Conservation (phyloP, 2,888 invertebrate species). For the Platypus cylindrus region DNA sequence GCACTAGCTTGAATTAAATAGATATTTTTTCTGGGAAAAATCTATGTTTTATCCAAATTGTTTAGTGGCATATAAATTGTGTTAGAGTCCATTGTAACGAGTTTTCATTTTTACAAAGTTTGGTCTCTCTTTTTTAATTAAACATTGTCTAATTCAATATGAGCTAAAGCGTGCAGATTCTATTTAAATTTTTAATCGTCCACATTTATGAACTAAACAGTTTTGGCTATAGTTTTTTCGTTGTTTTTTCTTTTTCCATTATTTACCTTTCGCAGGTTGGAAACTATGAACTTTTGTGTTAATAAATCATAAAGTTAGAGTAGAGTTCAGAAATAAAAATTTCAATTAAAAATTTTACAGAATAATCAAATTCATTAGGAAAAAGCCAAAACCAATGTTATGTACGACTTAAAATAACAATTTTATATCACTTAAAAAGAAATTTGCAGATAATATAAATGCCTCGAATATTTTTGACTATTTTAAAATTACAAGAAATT, state of each 20-base stretch:
- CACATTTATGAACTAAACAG: constrained; percentile 2
- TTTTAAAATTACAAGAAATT: background rate
- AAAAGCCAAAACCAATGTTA: no score
- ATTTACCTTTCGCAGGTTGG: no score
- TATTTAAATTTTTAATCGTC: constrained; percentile 4
- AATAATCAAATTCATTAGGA: no score
- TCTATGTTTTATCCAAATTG: no score
- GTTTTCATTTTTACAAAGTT: constrained; percentile 4
- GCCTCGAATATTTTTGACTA: background rate
- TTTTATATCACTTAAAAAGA: no score
- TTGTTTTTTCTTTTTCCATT: background rate
- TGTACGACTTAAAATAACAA: no score
- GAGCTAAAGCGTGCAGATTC: background rate
- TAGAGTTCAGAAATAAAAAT: no score
- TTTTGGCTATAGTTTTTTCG: background rate
- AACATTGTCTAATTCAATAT: constrained; percentile 2
- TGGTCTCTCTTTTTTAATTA: constrained; percentile 6
- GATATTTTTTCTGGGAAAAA: constrained; percentile 1
- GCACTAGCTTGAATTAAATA: background rate
- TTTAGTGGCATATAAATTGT: constrained; percentile 3
- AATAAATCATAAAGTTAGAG: no score
- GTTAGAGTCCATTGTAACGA: constrained; percentile 2
- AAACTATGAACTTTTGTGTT: no score
- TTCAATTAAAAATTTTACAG: no score
- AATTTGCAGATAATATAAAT: no score